These are phyloP conservation scores for Crypturellus undulatus DNA, from an alignment of 2,113 vertebrate species.

Conservation along the genomic window DNA sequence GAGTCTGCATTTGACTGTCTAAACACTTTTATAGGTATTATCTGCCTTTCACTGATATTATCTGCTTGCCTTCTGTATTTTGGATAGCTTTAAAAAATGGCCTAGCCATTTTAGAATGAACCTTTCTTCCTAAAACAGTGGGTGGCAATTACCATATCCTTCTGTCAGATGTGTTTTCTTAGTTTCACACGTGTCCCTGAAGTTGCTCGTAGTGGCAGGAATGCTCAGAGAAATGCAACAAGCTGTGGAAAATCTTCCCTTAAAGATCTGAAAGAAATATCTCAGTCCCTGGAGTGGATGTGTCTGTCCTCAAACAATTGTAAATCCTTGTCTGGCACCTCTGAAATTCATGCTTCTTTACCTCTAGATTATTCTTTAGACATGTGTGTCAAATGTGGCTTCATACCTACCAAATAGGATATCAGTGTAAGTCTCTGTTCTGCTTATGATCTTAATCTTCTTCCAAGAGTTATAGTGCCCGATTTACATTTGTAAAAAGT, in stretches of 20 bases:
- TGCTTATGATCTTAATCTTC: background rate
- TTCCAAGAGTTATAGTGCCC: background rate
- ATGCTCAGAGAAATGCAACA: background rate
- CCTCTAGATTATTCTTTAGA: background rate
- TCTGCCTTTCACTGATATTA: background rate
- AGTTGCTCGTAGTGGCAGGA: background rate
- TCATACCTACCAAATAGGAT: background rate
- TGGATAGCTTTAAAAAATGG: background rate
- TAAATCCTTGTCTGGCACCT: background rate
- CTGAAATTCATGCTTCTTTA: background rate
- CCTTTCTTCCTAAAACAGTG: background rate
- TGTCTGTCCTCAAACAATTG: background rate
- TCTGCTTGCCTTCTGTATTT: background rate
- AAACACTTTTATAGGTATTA: background rate
- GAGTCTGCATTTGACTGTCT: background rate
- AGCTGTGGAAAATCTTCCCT: background rate
- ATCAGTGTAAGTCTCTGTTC: background rate
- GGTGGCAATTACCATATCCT: background rate
- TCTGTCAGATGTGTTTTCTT: background rate
- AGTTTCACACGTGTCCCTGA: background rate
- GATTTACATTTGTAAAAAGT: background rate
- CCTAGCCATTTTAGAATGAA: background rate
- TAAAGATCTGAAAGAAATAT: background rate
- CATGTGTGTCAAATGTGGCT: background rate
- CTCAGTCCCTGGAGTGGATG: background rate